Base-by-base conservation (phyloP, 2,888 invertebrate species). In the Hemaris fuciformis region DNA sequence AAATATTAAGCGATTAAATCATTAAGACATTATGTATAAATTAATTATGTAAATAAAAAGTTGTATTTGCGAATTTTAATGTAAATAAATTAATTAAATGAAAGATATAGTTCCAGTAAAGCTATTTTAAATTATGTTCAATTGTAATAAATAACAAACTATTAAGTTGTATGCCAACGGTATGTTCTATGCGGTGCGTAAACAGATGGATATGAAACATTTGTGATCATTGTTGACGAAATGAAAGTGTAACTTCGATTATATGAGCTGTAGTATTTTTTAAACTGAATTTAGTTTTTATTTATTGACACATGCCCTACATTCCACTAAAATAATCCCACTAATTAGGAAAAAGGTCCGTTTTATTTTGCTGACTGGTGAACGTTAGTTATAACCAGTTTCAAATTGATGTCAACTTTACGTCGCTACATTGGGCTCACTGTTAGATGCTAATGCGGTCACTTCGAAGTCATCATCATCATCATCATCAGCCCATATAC, bases 251-350 rank as follows among this genome's bases (percentile, higher is more conserved):
- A 90, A 91, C 90, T 92, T 91, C 81, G 87, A 91, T 89, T 91
- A 91, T 87, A 92, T 90, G 91, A 91, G 88, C 89, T 89, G 91
- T 91, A 92, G 92, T 90, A 89, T 89, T 92, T 92, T 91, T 84
- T 82, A 83, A 80, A 65, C 13, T 65, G 77, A 66, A 66, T 85
- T 88, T 89, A 83, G 84, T 83, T 84, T 77, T 59, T 53, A 62
- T 59, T 42, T 53, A 57, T 43, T 61, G 46, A 57, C 62, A 68
- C 61, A 3, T 38, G 2, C 38, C 3, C 38, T 5, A 3, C 3
- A 38, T 10, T 13, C 13, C 1, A 13, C 38, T n/a, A n/a, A 13
- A 38, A n/a, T n/a, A 38, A 38, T 38, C 13, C 1, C n/a, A 38
- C n/a, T 38, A 10, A 34, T 38, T n/a, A 3, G n/a, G n/a, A n/a